Evolutionary conservation across 1,140 invertebrate species (phyloP).

Genomic region (Amyelois transitella): DNA sequence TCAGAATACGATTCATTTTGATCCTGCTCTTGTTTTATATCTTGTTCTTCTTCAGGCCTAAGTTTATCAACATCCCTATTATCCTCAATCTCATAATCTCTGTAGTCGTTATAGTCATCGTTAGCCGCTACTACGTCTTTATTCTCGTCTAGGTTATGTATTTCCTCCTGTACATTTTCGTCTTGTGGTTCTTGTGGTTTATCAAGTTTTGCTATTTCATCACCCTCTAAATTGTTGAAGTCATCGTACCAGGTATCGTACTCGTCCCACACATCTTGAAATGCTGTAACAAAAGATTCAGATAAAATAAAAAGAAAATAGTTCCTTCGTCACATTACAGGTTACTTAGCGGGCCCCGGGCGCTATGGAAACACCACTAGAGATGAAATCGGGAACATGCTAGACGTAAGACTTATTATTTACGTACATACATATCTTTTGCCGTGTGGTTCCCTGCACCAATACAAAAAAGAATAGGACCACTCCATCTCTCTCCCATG

Average conservation of each 20-base stretch:
- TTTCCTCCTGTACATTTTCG: background rate
- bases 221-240: conserved; percentile 5
- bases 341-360: no score
- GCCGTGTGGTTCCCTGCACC: no score
- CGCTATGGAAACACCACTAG: no score
- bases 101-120: conserved; percentile 2
- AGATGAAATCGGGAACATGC: no score
- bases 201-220: conserved; percentile 7
- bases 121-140: background rate
- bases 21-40: conserved; percentile 6
- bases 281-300: background rate
- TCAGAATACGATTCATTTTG: no score
- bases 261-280: background rate
- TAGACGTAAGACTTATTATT: no score
- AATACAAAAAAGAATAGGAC: no score
- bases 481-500: no score
- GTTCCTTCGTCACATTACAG: no score
- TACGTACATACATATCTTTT: no score
- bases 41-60: background rate
- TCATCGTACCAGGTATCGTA: background rate
- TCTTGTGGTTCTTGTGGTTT: background rate
- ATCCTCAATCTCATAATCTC: conserved; percentile 53
- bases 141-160: background rate
- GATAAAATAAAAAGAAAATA: background rate
- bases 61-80: conserved; percentile 37